Percentiles rank a stretch among this genome's conserved stretches.
Evolutionary conservation across 2,113 vertebrate genomes (phyloP).

Genomic region (Urocynchramus pylzowi): DNA sequence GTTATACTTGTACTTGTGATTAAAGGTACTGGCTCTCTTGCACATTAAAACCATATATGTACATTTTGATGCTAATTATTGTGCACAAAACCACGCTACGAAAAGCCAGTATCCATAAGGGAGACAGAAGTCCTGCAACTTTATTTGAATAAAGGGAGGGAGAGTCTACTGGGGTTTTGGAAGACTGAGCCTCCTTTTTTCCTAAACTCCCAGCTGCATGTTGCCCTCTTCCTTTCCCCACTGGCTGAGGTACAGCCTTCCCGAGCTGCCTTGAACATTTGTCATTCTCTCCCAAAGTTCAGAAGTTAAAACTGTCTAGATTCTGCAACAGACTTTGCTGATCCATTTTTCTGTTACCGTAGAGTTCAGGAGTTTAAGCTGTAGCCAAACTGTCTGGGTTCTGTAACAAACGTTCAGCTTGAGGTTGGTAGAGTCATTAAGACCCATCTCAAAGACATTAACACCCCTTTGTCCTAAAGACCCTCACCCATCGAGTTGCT

Average conservation of each 20-base stretch:
- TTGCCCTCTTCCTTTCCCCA: neutral
- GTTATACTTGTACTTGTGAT: neutral
- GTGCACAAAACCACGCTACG: neutral
- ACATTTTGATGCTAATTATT: neutral
- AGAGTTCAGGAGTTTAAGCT: neutral
- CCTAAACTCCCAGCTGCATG: accelerated
- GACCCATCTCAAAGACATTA: neutral
- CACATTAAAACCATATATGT: neutral
- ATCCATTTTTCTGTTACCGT: neutral
- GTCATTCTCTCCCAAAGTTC: neutral
- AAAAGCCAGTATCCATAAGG: neutral
- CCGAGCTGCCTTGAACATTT: neutral
- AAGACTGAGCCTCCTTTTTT: neutral
- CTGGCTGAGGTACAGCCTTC: neutral
- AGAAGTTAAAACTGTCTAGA: neutral
- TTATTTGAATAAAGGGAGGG: neutral
- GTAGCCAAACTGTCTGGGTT: neutral
- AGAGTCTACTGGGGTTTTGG: neutral
- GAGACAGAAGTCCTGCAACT: neutral
- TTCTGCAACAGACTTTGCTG: neutral
- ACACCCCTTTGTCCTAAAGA: neutral
- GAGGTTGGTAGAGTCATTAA: neutral
- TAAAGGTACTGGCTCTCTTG: neutral
- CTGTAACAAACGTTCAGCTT: neutral
- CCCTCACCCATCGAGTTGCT: neutral